Base-by-base conservation (phyloP, 2,888 invertebrate species). In the Atethmia centrago region DNA sequence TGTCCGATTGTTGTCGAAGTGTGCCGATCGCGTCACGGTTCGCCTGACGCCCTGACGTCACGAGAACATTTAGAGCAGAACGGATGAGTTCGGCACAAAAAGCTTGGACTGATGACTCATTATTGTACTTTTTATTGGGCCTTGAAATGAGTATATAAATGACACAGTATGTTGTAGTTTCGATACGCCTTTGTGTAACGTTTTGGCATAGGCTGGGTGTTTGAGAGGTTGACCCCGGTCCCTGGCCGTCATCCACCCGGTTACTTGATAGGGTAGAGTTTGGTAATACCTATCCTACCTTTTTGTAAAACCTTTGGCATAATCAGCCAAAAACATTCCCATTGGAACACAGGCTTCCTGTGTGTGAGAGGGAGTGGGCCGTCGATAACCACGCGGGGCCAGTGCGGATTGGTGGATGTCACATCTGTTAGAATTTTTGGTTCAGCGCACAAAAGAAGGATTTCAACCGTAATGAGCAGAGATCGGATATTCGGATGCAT, bases 1-100 rank as follows among this genome's bases (percentile, higher is more conserved):
- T 66, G 42, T 40, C 65, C 88, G 87, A 86, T 75, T 71, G 77
- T 83, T 28, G 69, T 51, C 87, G 87, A 73, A 87, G 28, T 79
- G 58, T 73, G 77, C 86, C 86, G 87, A 87, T 36, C 71, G 69
- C 77, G 79, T 80, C 76, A 83, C 77, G 87, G 81, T 77, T 78
- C 87, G 78, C 14, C 72, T 56, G 58, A 67, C 75, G 74, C 66
- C 71, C 59, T 88, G 83, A 88, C 86, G 86, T 87, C 86, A 87
- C 65, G 28, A 59, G 56, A 62, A 42, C 77, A 86, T 86, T 77
- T 70, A 80, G 88, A 88, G 78, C 88, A 79, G 79, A 85, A 88
- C 86, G 76, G 65, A 76, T 82, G 77, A 67, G 61, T 64, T 71
- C 49, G 49, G 65, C 51, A 74, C 59, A 82, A 82, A 64, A 84